These are phyloP conservation scores for Drosophila tristis DNA, from an alignment of 1,140 invertebrate genomes.

Conservation along the genomic window DNA sequence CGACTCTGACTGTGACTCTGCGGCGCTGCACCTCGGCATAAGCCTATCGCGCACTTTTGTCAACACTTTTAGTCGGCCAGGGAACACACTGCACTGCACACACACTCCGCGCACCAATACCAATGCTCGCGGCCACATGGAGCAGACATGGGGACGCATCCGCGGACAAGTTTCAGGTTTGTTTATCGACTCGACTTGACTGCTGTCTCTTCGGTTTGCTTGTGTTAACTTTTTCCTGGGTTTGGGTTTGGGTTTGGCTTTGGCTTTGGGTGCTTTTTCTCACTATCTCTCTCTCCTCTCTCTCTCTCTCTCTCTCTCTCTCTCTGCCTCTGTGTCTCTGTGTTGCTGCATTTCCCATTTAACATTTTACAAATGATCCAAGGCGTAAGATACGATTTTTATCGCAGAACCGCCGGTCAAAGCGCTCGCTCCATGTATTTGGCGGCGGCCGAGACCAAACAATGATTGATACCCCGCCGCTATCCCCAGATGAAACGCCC, in stretches of 20 bases:
- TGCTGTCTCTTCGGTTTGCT: slow-evolving; percentile 51
- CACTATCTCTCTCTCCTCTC: not conserved
- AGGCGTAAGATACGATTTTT: slow-evolving; percentile 75
- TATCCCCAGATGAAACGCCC: slow-evolving; percentile 23
- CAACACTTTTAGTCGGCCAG: slow-evolving; percentile 77
- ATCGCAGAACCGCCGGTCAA: slow-evolving; percentile 48
- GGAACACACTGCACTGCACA: slow-evolving; percentile 29
- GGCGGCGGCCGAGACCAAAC: slow-evolving; percentile 19
- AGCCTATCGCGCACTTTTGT: slow-evolving; percentile 80
- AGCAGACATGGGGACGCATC: slow-evolving; percentile 43
- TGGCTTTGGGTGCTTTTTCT: not conserved
- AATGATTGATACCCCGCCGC: slow-evolving; percentile 56
- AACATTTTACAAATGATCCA: slow-evolving; percentile 75
- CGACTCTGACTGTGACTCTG: too few species aligned
- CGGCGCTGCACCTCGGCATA: slow-evolving; percentile 23
- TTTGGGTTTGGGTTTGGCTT: slow-evolving; percentile 1
- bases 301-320: too few species aligned
- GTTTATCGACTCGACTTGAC: slow-evolving; percentile 50
- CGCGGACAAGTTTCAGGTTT: slow-evolving; percentile 72
- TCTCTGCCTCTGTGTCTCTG: not conserved
- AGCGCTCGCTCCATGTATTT: slow-evolving; percentile 26
- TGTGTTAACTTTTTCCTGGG: slow-evolving; percentile 58
- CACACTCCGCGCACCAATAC: slow-evolving; percentile 29
- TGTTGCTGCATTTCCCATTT: slow-evolving; percentile 46
- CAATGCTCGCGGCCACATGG: not conserved